These are phyloP conservation scores for Cyprinodon tularosa DNA, from an alignment of 2,113 vertebrate species.

Conservation along the genomic window DNA sequence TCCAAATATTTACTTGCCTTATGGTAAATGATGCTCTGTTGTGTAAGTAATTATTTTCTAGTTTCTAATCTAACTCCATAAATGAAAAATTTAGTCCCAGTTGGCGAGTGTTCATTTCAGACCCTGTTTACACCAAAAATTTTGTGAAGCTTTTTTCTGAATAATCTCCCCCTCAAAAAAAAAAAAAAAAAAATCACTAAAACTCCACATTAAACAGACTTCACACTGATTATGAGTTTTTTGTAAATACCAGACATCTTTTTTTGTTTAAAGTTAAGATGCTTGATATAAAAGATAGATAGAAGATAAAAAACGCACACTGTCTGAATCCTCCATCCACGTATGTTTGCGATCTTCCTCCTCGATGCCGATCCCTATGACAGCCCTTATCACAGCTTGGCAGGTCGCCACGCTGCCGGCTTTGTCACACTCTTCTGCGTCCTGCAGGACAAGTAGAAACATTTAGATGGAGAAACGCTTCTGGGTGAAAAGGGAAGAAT, in stretches of 20 bases:
- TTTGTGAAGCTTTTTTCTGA: background rate
- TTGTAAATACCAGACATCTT: too few relatives aligned
- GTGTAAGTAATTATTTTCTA: too few relatives aligned
- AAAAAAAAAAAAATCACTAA: background rate
- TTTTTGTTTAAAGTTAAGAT: background rate
- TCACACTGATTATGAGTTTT: too few relatives aligned
- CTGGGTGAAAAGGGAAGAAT: background rate
- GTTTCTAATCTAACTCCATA: too few relatives aligned
- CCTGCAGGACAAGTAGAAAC: constrained; percentile 74
- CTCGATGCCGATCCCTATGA: constrained; percentile 96
- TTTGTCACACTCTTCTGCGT: constrained; percentile 97
- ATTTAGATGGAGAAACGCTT: background rate
- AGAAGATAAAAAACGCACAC: constrained; percentile 75
- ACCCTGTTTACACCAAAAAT: too few relatives aligned
- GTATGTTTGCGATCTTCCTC: constrained; percentile 98
- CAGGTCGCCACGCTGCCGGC: constrained; percentile 96
- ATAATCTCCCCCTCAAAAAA: background rate
- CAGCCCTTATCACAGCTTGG: constrained; percentile 93
- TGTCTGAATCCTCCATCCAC: constrained; percentile 99
- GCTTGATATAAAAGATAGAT: background rate
- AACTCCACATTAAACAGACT: background rate
- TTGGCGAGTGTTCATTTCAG: too few relatives aligned
- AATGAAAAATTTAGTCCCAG: too few relatives aligned
- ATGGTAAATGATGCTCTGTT: too few relatives aligned
- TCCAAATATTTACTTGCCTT: too few relatives aligned